Evolutionary conservation across 1,140 invertebrate genomes (phyloP).

Genomic region (Drosophila fuyamai): DNA sequence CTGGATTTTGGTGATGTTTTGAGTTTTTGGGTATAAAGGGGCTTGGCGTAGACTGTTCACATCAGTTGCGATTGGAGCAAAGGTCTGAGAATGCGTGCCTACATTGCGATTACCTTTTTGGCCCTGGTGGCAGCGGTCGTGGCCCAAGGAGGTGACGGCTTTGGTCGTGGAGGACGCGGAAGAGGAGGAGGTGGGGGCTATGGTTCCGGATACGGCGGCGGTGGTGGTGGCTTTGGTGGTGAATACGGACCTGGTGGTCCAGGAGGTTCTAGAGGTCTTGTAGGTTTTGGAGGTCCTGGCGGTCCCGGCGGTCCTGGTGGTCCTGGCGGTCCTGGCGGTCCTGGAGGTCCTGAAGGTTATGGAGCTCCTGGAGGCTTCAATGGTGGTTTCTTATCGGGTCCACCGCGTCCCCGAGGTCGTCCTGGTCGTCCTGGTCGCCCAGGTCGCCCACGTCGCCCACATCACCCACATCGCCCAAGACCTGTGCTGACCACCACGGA

Average conservation of each 20-base stretch:
- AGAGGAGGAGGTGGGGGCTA: conserved; percentile 1
- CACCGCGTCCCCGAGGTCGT: background rate
- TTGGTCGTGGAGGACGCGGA: background rate
- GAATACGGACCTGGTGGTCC: background rate
- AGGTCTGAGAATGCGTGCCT: conserved; percentile 39
- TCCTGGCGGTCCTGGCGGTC: background rate
- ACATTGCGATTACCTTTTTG: conserved; percentile 36
- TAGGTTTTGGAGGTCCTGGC: too few species aligned
- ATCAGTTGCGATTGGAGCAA: conserved; percentile 15
- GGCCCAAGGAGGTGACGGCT: conserved; percentile 28
- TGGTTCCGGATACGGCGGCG: background rate
- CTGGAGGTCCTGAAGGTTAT: background rate
- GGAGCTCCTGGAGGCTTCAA: background rate
- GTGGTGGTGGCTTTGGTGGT: background rate
- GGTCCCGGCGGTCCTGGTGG: background rate
- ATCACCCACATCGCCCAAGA: conserved; percentile 1
- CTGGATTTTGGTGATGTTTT: too few species aligned
- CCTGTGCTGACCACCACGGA: conserved; percentile 13
- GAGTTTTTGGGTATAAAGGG: conserved; percentile 48
- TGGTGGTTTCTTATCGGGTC: background rate
- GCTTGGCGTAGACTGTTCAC: background rate
- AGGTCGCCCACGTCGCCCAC: background rate
- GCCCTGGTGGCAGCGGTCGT: conserved; percentile 46
- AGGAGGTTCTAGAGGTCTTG: background rate
- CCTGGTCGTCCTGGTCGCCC: conserved; percentile 9